Evolutionary conservation across 2,888 invertebrate species (phyloP).

Genomic region (Agriopis marginaria): DNA sequence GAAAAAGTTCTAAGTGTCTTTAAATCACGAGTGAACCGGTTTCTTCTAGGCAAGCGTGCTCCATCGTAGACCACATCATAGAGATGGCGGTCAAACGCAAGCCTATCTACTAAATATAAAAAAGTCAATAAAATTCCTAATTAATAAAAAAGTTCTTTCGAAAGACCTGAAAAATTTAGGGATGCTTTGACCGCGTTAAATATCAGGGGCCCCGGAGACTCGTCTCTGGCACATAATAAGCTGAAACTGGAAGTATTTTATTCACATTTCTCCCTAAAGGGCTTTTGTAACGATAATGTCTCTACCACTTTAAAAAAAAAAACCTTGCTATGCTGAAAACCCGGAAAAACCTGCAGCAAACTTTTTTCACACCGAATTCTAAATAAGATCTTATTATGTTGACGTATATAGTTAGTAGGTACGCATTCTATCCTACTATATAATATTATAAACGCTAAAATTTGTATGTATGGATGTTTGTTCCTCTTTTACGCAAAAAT

Average conservation of each 20-base stretch:
- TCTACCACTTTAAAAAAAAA: background rate
- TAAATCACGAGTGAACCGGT: too few species aligned
- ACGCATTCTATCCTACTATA: too few species aligned
- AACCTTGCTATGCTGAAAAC: background rate
- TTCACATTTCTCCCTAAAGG: slow-evolving; percentile 25
- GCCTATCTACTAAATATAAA: background rate
- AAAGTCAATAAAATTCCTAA: background rate
- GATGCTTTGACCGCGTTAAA: slow-evolving; percentile 19
- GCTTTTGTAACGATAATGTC: slow-evolving; percentile 29
- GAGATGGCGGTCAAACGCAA: too few species aligned
- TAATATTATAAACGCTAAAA: too few species aligned
- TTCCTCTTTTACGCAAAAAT: too few species aligned
- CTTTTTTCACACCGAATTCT: background rate
- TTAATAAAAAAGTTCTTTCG: slow-evolving; percentile 3
- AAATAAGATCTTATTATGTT: background rate
- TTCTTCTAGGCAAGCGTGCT: too few species aligned
- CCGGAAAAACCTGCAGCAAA: background rate
- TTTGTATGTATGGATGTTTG: too few species aligned
- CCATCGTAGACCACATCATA: too few species aligned
- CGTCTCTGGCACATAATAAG: slow-evolving; percentile 23
- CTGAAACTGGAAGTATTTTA: slow-evolving; percentile 32
- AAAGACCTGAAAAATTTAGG: slow-evolving; percentile 3
- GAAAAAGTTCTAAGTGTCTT: background rate
- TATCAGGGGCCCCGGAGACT: slow-evolving; percentile 15
- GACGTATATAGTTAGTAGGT: too few species aligned